These are phyloP conservation scores for Chrysolina haemoptera DNA, from an alignment of 2,888 invertebrate genomes.

Conservation along the genomic window DNA sequence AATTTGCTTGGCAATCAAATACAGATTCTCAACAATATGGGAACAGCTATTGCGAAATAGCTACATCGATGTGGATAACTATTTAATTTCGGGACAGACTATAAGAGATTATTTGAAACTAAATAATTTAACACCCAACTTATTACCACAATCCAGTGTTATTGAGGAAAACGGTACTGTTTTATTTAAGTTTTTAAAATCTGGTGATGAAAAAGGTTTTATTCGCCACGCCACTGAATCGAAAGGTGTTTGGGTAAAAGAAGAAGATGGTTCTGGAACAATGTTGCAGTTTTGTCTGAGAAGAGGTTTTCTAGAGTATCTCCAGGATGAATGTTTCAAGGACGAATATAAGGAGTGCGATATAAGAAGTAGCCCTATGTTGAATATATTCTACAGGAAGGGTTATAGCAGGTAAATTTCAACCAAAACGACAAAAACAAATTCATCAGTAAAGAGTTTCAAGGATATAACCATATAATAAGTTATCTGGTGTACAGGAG, in stretches of 20 bases:
- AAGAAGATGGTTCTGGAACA: conserved; percentile 47
- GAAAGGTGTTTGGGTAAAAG: conserved; percentile 48
- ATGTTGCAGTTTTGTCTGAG: conserved; percentile 56
- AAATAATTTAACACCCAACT: conserved; percentile 41
- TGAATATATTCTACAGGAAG: conserved; percentile 51
- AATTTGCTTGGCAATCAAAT: conserved; percentile 54
- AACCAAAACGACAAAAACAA: not conserved
- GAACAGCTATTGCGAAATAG: conserved; percentile 41
- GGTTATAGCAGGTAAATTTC: conserved; percentile 46
- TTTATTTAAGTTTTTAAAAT: conserved; percentile 54
- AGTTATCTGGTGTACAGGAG: too few species aligned
- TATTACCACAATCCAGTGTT: conserved; percentile 32
- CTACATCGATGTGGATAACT: conserved; percentile 52
- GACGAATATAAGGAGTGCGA: conserved; percentile 37
- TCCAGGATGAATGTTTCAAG: conserved; percentile 40
- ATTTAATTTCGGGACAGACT: conserved; percentile 47
- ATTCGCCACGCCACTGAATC: conserved; percentile 52
- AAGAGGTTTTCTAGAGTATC: conserved; percentile 53
- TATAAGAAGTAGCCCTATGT: conserved; percentile 50
- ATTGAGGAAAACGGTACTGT: conserved; percentile 45
- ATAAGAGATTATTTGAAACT: conserved; percentile 51
- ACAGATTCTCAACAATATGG: conserved; percentile 41
- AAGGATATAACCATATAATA: too few species aligned
- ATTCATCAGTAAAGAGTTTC: too few species aligned
- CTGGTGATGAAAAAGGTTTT: conserved; percentile 53